Conservation (phyloP, 2,888 invertebrate genomes). For the Sthenelais limicola region DNA sequence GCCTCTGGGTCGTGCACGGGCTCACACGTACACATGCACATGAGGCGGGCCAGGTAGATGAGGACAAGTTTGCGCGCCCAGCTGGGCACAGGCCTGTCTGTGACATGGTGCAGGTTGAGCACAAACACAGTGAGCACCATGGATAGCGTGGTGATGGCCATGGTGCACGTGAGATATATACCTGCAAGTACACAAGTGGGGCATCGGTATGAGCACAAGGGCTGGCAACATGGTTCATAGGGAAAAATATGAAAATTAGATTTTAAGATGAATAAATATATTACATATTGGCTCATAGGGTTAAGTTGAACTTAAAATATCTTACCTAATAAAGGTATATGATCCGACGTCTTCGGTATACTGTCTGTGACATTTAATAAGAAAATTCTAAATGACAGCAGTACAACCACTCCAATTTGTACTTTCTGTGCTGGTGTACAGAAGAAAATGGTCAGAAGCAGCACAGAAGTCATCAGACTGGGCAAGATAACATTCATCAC, state of each 20-base stretch:
- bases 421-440: constrained; percentile 57
- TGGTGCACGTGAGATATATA: constrained; percentile 56
- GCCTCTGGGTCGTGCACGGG: constrained; percentile 17
- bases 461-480: constrained; percentile 55
- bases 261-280: background rate
- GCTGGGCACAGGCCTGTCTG: constrained; percentile 54
- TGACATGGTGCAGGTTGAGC: constrained; percentile 54
- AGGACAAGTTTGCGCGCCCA: constrained; percentile 53
- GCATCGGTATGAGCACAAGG: too few species aligned
- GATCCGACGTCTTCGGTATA: constrained; percentile 57
- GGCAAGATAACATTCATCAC: constrained; percentile 56
- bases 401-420: constrained; percentile 56
- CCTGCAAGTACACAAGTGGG: constrained; percentile 46
- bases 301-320: background rate
- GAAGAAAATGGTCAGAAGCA: constrained; percentile 55
- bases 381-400: constrained; percentile 56
- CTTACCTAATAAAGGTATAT: constrained; percentile 55
- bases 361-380: constrained; percentile 57
- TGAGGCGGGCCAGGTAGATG: constrained; percentile 51
- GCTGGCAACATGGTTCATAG: too few species aligned
- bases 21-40: constrained; percentile 52
- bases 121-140: constrained; percentile 58
- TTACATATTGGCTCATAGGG: background rate
- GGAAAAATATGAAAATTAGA: background rate
- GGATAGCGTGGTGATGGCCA: constrained; percentile 56